Conservation (phyloP, 92 coral and sea anemone species). For the Zoanthus sansibaricus region DNA sequence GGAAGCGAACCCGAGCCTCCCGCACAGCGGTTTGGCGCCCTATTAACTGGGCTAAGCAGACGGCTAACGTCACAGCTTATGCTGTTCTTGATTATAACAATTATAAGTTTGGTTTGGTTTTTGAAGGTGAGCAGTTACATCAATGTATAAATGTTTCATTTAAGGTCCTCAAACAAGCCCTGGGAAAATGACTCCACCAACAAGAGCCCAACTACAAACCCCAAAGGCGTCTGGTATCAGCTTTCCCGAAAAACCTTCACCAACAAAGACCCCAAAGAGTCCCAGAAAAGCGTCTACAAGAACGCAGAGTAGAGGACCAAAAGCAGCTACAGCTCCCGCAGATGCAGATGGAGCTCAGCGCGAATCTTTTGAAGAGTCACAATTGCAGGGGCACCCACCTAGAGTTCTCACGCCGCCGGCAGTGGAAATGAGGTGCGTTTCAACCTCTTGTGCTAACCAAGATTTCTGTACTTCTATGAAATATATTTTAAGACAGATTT, state of each 20-base stretch:
- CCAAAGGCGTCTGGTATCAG: conserved; percentile 34
- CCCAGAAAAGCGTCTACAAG: conserved; percentile 14
- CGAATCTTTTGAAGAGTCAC: neutral
- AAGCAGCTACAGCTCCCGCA: conserved; percentile 1
- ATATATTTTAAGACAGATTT: no score
- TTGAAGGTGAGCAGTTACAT: no score
- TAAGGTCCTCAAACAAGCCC: conserved; percentile 27
- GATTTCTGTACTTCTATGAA: no score
- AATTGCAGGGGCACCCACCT: conserved; percentile 30
- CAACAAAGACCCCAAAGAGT: conserved; percentile 17
- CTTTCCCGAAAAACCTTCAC: conserved; percentile 10
- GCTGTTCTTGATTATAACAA: no score
- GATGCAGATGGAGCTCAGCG: conserved; percentile 24
- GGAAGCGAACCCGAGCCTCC: no score
- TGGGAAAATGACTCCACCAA: conserved; percentile 12
- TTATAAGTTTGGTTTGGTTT: no score
- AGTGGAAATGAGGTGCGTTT: conserved; percentile 16
- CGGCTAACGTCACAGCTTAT: no score
- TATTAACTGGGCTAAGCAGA: no score
- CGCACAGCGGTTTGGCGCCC: no score
- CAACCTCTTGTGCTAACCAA: no score
- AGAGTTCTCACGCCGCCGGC: conserved; percentile 27
- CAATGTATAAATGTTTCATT: no score
- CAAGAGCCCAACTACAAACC: conserved; percentile 34
- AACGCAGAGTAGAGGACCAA: conserved; percentile 20